Evolutionary conservation across 2,113 vertebrate genomes (phyloP), one percentile per base, ranked within the genome.

Genomic region (Hydrolagus affinis): DNA sequence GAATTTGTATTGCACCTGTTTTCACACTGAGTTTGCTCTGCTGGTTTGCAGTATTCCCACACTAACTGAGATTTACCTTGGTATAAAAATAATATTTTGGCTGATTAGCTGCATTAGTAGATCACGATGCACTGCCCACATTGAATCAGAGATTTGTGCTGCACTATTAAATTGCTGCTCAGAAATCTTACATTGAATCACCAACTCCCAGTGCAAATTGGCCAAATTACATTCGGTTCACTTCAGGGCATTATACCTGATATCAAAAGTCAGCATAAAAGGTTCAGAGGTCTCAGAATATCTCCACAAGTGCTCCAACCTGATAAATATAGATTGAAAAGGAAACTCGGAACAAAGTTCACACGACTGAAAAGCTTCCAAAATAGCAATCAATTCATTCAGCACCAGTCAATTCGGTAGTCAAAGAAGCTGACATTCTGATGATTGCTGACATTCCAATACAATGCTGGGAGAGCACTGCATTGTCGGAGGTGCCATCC

Each of bases 91-190:
- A 25, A 66, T 64, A 28, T 60, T 66, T 32, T 83, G 32, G 30
- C 78, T 66, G 64, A 80, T 80, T 80, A 32, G 3, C 62, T 83
- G 62, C 60, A 83, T 32, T 25, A 32, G 78, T 83, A 28, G 28
- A 72, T 68, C 78, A 66, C 78, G 66, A 30, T 44, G 44, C 6
- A 6, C 44, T 44, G 11, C 21, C n/a, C 23, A 15, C 11, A n/a
- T 64, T 83, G 23, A 60, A 62, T 60, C 59, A 80, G n/a, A 80
- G 62, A 59, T 62, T 64, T 62, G 28, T 60, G 76, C 17, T 14
- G 57, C 76, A 23, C 62, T 62, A 80, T 77, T 62, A 62, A 62
- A 14, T 57, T 80, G 57, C 12, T 15, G n/a, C 28, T 59, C 7
- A 80, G 23, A 59, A 25, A 1, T 7, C 14, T 17, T 64, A 57